Conservation (phyloP, 2,888 invertebrate genomes). For the Rhodophaea formosa region DNA sequence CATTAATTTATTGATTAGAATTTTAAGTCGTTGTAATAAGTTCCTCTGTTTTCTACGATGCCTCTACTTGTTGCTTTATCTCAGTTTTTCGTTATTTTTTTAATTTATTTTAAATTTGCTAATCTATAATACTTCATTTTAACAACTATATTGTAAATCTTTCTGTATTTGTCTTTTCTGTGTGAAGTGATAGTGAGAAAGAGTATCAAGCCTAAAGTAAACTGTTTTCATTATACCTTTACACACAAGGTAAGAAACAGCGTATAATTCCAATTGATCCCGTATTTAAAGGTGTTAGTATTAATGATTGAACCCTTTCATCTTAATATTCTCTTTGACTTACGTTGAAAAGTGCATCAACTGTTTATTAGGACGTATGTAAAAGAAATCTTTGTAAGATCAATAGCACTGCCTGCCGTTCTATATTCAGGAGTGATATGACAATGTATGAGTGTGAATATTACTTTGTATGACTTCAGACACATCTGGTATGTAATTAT, state of each 20-base stretch:
- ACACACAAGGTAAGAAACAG: no score
- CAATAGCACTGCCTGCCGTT: neutral
- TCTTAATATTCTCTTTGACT: no score
- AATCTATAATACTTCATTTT: slow-evolving; percentile 36
- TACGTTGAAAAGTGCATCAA: no score
- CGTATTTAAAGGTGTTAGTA: no score
- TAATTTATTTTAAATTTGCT: slow-evolving; percentile 43
- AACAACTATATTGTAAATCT: slow-evolving; percentile 38
- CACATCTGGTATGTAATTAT: slow-evolving; percentile 40
- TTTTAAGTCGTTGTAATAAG: slow-evolving; percentile 59
- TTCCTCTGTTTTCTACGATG: slow-evolving; percentile 51
- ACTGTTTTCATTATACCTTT: no score
- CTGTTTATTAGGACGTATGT: no score
- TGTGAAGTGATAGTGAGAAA: no score
- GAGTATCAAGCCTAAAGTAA: no score
- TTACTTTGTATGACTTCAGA: slow-evolving; percentile 37
- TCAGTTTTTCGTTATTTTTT: slow-evolving; percentile 43
- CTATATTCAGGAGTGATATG: neutral
- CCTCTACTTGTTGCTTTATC: slow-evolving; percentile 38
- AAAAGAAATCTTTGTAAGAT: no score
- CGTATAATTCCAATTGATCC: no score
- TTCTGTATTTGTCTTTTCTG: slow-evolving; percentile 22
- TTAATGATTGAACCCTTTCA: no score
- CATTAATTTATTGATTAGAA: slow-evolving; percentile 75
- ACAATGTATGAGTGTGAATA: neutral